Evolutionary conservation across 2,888 invertebrate species (phyloP).

Genomic region (Habrosyne pyritoides): DNA sequence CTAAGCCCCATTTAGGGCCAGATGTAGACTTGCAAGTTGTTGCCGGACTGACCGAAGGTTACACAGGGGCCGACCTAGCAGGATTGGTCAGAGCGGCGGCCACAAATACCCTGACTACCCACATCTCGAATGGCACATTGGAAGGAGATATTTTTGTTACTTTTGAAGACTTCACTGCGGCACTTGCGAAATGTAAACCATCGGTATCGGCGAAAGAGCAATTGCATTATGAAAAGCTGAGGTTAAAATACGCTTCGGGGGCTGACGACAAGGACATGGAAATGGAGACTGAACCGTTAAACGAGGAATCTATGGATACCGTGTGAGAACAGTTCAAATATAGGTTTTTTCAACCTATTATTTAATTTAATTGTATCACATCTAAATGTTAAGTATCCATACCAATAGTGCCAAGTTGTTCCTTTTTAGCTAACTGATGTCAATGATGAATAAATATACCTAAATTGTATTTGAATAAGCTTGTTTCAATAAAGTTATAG

Average conservation of each 20-base stretch:
- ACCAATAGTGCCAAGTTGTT: slow-evolving; percentile 65
- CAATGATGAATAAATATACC: too few species aligned
- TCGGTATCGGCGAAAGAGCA: slow-evolving; percentile 93
- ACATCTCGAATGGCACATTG: slow-evolving; percentile 83
- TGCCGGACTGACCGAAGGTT: slow-evolving; percentile 88
- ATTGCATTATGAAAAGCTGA: slow-evolving; percentile 89
- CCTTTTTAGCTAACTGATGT: slow-evolving; percentile 38
- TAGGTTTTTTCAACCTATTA: slow-evolving; percentile 45
- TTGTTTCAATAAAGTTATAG: slow-evolving; percentile 10
- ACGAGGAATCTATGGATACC: slow-evolving; percentile 80
- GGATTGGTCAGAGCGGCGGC: slow-evolving; percentile 95
- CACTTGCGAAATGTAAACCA: slow-evolving; percentile 91
- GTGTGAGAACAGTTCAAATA: slow-evolving; percentile 59
- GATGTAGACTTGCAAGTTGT: slow-evolving; percentile 91
- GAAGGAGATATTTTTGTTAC: slow-evolving; percentile 85
- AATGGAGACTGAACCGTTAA: slow-evolving; percentile 80
- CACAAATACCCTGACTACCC: slow-evolving; percentile 90
- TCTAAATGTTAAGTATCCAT: slow-evolving; percentile 42
- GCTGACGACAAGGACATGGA: slow-evolving; percentile 79
- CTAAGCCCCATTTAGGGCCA: slow-evolving; percentile 88
- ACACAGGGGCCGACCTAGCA: slow-evolving; percentile 97
- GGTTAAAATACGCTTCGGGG: slow-evolving; percentile 85
- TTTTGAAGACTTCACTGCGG: slow-evolving; percentile 89
- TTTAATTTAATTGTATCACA: slow-evolving; percentile 43
- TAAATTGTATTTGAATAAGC: slow-evolving; percentile 7